These are phyloP conservation scores for Phaenicophaeus curvirostris DNA, from an alignment of 2,797 vertebrate genomes.

Conservation along the genomic window DNA sequence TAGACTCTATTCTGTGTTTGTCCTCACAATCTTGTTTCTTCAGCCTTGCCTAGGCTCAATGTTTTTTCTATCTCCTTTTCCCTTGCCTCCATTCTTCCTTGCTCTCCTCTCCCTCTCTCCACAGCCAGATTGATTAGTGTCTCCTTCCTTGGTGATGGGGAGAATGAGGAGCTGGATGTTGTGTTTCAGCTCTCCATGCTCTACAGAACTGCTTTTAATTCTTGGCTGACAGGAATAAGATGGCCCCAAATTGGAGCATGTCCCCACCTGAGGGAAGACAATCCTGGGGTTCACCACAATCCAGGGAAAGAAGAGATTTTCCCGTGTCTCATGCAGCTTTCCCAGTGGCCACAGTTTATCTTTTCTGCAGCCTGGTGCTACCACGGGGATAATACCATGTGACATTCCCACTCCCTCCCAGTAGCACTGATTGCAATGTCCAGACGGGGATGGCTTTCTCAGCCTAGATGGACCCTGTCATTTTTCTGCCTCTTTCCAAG, in stretches of 20 bases:
- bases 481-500: not conserved
- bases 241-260: rapidly evolving
- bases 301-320: not conserved
- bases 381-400: not conserved
- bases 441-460: not conserved
- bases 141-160: not conserved
- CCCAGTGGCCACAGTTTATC: not conserved
- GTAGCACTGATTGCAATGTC: rapidly evolving
- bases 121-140: not conserved
- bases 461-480: not conserved
- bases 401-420: not conserved
- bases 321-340: not conserved
- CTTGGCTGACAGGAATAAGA: not conserved
- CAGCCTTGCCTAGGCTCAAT: not conserved
- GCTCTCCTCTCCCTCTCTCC: not conserved
- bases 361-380: not conserved
- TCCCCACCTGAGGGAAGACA: not conserved
- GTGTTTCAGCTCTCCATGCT: not conserved
- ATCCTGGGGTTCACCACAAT: not conserved
- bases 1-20: not conserved
- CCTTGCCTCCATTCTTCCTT: not conserved
- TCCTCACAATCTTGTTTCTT: not conserved
- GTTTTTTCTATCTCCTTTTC: not conserved
- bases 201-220: not conserved
- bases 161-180: not conserved